Evolutionary conservation across 1,140 invertebrate species (phyloP).

Genomic region (Rhagoletis zephyria): DNA sequence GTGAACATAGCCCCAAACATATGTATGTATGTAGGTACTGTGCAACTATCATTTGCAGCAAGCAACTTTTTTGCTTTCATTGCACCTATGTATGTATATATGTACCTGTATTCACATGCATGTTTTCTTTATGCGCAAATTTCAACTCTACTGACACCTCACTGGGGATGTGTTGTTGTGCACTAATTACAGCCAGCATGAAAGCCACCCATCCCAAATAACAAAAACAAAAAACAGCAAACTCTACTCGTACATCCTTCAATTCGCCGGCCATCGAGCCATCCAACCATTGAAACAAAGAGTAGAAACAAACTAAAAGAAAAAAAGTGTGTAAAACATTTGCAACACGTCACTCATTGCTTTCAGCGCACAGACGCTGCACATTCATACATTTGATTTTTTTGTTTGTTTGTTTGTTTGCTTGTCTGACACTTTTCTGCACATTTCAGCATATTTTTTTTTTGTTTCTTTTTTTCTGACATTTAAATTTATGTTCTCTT

Average conservation of each 20-base stretch:
- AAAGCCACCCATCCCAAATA: constrained; percentile 14
- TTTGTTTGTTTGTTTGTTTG: not conserved
- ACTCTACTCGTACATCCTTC: not conserved
- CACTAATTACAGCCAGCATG: constrained; percentile 41
- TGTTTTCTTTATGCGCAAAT: not conserved
- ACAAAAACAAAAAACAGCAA: not conserved
- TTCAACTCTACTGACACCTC: constrained; percentile 28
- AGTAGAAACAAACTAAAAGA: not conserved
- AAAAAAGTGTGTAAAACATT: constrained; percentile 47
- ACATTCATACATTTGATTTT: not conserved
- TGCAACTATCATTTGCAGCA: not conserved
- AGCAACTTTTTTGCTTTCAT: not conserved
- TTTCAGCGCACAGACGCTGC: not conserved
- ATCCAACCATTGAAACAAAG: not conserved
- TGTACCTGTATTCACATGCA: not conserved
- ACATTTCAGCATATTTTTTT: constrained; percentile 30
- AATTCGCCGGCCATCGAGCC: not conserved
- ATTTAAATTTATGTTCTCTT: constrained; percentile 43
- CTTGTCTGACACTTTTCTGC: constrained; percentile 25
- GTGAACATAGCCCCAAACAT: not conserved
- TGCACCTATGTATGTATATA: not conserved
- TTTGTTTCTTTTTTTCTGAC: constrained; percentile 31
- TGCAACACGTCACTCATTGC: constrained; percentile 43
- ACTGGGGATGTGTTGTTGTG: not conserved
- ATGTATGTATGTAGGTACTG: not conserved